Evolutionary conservation across 64 coral and sea anemone genomes (phyloP).

Genomic region (Stylophora pistillata): DNA sequence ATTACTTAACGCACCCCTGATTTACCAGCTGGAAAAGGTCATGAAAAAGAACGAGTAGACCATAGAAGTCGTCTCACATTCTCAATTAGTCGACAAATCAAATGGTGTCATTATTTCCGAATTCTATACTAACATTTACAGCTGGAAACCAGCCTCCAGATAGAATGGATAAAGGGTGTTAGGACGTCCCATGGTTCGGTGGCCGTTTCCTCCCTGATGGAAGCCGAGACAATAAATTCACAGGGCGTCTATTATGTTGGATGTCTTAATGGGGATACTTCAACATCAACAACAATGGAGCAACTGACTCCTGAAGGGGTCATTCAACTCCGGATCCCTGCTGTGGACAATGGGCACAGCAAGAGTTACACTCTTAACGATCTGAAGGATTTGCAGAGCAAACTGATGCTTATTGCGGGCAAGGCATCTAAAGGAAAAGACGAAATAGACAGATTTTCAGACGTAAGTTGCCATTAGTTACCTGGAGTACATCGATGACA

Average conservation of each 20-base stretch:
- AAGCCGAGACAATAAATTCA: slow-evolving; percentile 64
- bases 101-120: too few species aligned
- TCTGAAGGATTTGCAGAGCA: slow-evolving; percentile 62
- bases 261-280: neutral
- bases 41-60: too few species aligned
- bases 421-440: slow-evolving; percentile 58
- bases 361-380: slow-evolving; percentile 41
- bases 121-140: neutral
- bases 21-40: too few species aligned
- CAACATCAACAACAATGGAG: neutral
- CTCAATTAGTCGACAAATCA: too few species aligned
- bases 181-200: slow-evolving; percentile 89
- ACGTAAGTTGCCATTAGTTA: slow-evolving; percentile 13
- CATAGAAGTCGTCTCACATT: too few species aligned
- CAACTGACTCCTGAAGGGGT: neutral
- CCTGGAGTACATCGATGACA: neutral
- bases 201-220: slow-evolving; percentile 65
- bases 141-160: slow-evolving; percentile 63
- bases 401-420: slow-evolving; percentile 69
- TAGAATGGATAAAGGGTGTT: slow-evolving; percentile 84
- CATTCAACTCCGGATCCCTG: neutral
- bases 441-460: slow-evolving; percentile 55
- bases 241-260: slow-evolving; percentile 62
- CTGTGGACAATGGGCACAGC: neutral
- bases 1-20: too few species aligned